A percentile compares a stretch with the other conserved stretches of the same genome.
phyloP scores from a whole-genome alignment of 2,797 vertebrate species.

The Tachyglossus aculeatus region DNA sequence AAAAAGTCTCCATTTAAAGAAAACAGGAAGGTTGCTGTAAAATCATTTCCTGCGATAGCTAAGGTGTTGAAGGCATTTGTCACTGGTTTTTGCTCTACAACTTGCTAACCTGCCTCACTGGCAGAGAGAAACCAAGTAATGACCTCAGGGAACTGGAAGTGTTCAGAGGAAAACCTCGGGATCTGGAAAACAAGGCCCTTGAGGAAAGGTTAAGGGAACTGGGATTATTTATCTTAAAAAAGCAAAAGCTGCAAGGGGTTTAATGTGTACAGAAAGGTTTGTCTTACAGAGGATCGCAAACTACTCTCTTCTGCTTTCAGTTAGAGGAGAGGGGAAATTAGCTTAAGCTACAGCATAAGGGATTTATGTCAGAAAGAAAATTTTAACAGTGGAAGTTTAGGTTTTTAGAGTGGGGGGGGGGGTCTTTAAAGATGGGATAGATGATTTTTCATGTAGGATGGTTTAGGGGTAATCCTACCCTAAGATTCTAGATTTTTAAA shows the following conservation, averaged over 20 bases:
- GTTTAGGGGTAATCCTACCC: too few relatives aligned
- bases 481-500: too few relatives aligned
- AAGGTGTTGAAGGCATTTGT: neutral
- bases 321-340: neutral
- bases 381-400: too few relatives aligned
- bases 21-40: neutral
- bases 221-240: neutral
- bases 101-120: neutral
- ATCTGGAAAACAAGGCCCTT: neutral
- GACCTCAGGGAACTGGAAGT: neutral
- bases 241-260: neutral
- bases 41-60: neutral
- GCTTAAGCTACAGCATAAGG: neutral
- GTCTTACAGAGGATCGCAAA: neutral
- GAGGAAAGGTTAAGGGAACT: constrained; percentile 11
- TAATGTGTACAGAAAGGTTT: neutral
- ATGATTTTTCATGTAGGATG: too few relatives aligned
- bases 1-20: neutral
- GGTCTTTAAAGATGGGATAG: too few relatives aligned
- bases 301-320: neutral
- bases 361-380: neutral
- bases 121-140: neutral
- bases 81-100: neutral
- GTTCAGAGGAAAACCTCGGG: neutral
- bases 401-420: too few relatives aligned